Percentiles rank a stretch among this genome's conserved stretches.
Conservation (phyloP, 2,797 vertebrate species). For the Adelosebastes latens region DNA sequence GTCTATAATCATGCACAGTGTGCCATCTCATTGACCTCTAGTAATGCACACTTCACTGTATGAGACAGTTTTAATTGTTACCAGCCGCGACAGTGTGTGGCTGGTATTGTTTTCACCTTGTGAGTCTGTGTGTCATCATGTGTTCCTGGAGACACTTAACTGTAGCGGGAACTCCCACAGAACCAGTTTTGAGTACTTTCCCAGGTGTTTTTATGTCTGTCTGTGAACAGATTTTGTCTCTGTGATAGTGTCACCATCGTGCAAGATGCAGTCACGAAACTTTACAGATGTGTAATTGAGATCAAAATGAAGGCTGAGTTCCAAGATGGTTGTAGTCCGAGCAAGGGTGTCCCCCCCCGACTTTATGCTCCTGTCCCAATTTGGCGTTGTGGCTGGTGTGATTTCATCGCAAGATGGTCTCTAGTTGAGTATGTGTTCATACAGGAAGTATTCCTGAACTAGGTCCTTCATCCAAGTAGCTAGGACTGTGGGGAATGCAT, state of each 20-base stretch:
- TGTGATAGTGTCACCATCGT: too few species aligned
- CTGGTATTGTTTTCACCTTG: neutral
- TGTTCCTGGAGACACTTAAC: neutral
- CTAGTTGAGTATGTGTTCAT: neutral
- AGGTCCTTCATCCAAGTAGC: neutral
- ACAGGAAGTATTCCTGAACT: neutral
- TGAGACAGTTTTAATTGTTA: neutral
- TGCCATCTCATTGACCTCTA: neutral
- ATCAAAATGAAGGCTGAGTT: neutral
- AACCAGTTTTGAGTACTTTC: neutral
- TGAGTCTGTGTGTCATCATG: neutral
- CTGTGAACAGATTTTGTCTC: neutral
- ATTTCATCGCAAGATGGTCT: neutral
- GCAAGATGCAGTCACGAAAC: too few species aligned
- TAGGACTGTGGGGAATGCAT: slow-evolving; percentile 2
- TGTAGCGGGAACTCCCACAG: neutral
- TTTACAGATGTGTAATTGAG: neutral
- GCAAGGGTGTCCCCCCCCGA: too few species aligned
- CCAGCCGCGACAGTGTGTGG: neutral
- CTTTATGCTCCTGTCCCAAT: neutral
- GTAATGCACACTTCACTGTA: neutral
- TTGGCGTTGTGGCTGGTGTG: neutral
- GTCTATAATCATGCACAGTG: neutral
- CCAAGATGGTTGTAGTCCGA: neutral
- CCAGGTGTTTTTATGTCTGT: neutral